These are phyloP conservation scores for Drosophila sturtevanti DNA, from an alignment of 1,140 invertebrate genomes.

Conservation along the genomic window DNA sequence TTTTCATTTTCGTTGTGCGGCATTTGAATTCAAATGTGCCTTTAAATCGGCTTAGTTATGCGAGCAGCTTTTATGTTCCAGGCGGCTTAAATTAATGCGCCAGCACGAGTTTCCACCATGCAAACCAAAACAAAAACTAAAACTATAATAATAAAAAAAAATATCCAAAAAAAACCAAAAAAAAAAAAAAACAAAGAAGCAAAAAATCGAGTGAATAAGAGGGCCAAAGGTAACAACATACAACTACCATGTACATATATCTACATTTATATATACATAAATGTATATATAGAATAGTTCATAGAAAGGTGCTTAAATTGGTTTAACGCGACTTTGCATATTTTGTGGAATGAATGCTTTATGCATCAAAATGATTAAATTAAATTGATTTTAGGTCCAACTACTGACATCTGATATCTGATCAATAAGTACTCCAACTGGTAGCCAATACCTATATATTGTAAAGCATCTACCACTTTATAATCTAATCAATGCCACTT, in stretches of 20 bases:
- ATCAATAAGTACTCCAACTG: background rate
- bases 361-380: conserved; percentile 28
- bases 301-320: conserved; percentile 63
- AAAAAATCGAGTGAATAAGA: background rate
- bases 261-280: background rate
- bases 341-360: conserved; percentile 21
- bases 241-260: background rate
- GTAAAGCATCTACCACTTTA: conserved; percentile 12
- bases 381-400: conserved; percentile 42
- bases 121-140: conserved; percentile 38
- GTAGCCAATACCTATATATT: background rate
- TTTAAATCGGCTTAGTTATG: conserved; percentile 79
- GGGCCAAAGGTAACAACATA: background rate
- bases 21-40: conserved; percentile 80
- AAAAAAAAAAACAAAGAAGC: conserved; percentile 17
- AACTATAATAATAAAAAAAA: background rate
- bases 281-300: conserved; percentile 1
- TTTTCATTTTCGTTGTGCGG: conserved; percentile 63
- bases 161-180: conserved; percentile 25
- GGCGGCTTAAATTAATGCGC: conserved; percentile 75
- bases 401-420: background rate
- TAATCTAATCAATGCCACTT: conserved; percentile 55
- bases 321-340: conserved; percentile 39
- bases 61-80: conserved; percentile 66
- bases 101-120: conserved; percentile 31